These are phyloP conservation scores for Pachyrhynchus sulphureomaculatus DNA, from an alignment of 1,140 invertebrate genomes.

Conservation along the genomic window DNA sequence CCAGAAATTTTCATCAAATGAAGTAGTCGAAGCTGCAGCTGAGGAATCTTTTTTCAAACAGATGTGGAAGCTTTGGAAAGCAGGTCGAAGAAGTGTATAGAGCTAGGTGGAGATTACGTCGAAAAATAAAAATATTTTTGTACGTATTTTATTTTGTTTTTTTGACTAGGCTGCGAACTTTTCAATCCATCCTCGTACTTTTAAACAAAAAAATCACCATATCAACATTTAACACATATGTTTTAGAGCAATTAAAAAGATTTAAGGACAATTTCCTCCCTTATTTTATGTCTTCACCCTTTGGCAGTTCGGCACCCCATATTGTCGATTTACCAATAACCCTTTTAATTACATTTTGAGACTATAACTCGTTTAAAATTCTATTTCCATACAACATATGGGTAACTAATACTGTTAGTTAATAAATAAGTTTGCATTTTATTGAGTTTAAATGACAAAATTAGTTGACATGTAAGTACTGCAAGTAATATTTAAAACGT, in stretches of 20 bases:
- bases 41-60: no score
- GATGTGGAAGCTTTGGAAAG: no score
- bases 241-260: slow-evolving; percentile 2
- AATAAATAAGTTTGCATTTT: slow-evolving; percentile 8
- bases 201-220: no score
- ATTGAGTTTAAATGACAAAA: background rate
- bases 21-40: no score
- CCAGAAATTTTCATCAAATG: no score
- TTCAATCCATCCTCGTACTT: no score
- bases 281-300: background rate
- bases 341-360: slow-evolving; percentile 21
- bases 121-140: no score
- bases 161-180: no score
- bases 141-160: no score
- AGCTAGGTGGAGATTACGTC: no score
- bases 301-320: slow-evolving; percentile 3
- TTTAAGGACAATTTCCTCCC: slow-evolving; percentile 4
- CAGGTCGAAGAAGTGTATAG: no score
- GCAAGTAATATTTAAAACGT: background rate
- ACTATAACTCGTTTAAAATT: slow-evolving; percentile 21
- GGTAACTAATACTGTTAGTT: slow-evolving; percentile 8
- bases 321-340: slow-evolving; percentile 19
- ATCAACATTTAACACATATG: background rate
- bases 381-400: slow-evolving; percentile 22
- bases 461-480: background rate